Conservation (phyloP, 2,888 invertebrate species). For the Idaea dimidiata region DNA sequence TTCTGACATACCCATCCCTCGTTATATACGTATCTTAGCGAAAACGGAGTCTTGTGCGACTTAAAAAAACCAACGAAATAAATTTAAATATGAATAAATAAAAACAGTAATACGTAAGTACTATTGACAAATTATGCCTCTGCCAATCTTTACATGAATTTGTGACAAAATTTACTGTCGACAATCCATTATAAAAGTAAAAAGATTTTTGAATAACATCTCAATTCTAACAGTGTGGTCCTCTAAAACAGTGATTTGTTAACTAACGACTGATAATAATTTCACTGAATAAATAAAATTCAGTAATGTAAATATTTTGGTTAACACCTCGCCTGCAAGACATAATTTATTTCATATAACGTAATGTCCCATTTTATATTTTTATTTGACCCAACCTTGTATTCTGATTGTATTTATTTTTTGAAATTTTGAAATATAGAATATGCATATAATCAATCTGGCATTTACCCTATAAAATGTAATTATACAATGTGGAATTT, state of each 20-base stretch:
- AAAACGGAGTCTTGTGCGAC: too few relatives aligned
- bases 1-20: too few relatives aligned
- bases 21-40: too few relatives aligned
- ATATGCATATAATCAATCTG: background rate
- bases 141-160: background rate
- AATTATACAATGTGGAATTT: too few relatives aligned
- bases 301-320: background rate
- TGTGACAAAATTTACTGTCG: background rate
- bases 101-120: background rate
- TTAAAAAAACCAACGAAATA: too few relatives aligned
- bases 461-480: background rate
- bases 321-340: background rate
- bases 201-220: background rate
- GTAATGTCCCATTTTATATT: background rate
- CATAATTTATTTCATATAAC: background rate
- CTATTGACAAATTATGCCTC: background rate
- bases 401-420: background rate
- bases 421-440: background rate
- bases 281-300: slow-evolving; percentile 2
- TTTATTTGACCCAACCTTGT: background rate
- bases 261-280: background rate
- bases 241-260: slow-evolving; percentile 1
- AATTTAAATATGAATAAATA: too few relatives aligned
- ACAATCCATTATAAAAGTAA: background rate
- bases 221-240: background rate